These are phyloP conservation scores for Temnothorax unifasciatus DNA, from an alignment of 2,888 invertebrate genomes.

Conservation along the genomic window DNA sequence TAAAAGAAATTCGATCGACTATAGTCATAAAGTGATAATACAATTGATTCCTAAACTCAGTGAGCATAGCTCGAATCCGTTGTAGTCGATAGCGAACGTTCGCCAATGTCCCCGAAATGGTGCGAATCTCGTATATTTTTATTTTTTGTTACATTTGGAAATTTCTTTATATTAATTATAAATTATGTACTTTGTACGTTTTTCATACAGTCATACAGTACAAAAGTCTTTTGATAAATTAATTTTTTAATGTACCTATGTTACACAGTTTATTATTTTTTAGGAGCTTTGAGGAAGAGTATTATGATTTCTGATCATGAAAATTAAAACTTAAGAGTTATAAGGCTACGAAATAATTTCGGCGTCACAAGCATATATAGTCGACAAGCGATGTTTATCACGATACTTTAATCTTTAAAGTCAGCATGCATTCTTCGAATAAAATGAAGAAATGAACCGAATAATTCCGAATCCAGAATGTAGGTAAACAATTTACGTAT, in stretches of 20 bases:
- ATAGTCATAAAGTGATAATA: slow-evolving; percentile 16
- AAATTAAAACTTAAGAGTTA: too few relatives aligned
- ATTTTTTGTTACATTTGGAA: background rate
- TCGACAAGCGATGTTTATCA: too few relatives aligned
- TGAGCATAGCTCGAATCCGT: slow-evolving; percentile 2
- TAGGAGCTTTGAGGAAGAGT: slow-evolving; percentile 62
- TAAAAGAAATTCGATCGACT: background rate
- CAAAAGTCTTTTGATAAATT: background rate
- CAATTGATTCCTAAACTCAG: slow-evolving; percentile 61
- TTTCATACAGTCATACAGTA: slow-evolving; percentile 21
- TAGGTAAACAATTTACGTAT: too few relatives aligned
- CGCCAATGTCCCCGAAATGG: slow-evolving; percentile 62
- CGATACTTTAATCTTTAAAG: too few relatives aligned
- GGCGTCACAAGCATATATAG: too few relatives aligned
- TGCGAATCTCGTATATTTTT: background rate
- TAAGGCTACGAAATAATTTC: too few relatives aligned
- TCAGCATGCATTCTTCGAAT: too few relatives aligned
- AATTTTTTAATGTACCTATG: background rate
- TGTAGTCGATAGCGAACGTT: slow-evolving; percentile 74
- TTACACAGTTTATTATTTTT: background rate
- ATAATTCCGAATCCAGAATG: too few relatives aligned
- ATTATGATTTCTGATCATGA: slow-evolving; percentile 46
- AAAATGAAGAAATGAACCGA: too few relatives aligned
- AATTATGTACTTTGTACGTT: background rate
- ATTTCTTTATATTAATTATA: background rate